Evolutionary conservation across 2,113 vertebrate species (phyloP).

Genomic region (Collichthys lucidus): DNA sequence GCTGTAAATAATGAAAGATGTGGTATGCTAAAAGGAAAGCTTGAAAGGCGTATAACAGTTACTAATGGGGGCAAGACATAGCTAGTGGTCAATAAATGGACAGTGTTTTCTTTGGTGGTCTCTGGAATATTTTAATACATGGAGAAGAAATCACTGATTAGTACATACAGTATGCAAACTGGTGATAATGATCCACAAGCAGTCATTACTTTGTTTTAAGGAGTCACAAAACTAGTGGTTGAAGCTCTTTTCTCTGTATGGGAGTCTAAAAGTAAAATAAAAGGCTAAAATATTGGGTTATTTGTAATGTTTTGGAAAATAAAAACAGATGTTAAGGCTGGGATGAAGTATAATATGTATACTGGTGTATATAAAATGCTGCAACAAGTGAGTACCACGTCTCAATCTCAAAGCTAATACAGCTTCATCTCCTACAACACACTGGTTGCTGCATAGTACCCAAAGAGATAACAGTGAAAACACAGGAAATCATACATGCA

Average conservation of each 20-base stretch:
- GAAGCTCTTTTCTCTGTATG: no score
- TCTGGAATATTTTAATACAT: neutral
- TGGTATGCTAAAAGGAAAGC: neutral
- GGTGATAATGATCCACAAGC: neutral
- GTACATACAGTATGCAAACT: neutral
- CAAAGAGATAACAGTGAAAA: constrained; percentile 67
- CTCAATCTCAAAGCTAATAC: constrained; percentile 68
- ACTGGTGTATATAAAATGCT: neutral
- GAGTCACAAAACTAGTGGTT: neutral
- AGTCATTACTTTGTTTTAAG: neutral
- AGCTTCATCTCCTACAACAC: constrained; percentile 83
- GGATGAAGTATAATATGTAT: neutral
- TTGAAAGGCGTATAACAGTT: neutral
- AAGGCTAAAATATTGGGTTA: neutral
- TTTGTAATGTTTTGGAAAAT: neutral
- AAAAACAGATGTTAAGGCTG: neutral
- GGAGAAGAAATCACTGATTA: neutral
- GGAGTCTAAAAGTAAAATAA: neutral
- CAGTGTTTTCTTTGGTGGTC: neutral
- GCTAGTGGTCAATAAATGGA: neutral
- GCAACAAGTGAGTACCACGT: neutral
- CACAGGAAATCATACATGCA: constrained; percentile 32
- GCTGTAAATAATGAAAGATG: neutral
- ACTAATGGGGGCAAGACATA: neutral
- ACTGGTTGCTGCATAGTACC: constrained; percentile 56